Conservation (phyloP, 1,140 invertebrate species). For the Cherax destructor region DNA sequence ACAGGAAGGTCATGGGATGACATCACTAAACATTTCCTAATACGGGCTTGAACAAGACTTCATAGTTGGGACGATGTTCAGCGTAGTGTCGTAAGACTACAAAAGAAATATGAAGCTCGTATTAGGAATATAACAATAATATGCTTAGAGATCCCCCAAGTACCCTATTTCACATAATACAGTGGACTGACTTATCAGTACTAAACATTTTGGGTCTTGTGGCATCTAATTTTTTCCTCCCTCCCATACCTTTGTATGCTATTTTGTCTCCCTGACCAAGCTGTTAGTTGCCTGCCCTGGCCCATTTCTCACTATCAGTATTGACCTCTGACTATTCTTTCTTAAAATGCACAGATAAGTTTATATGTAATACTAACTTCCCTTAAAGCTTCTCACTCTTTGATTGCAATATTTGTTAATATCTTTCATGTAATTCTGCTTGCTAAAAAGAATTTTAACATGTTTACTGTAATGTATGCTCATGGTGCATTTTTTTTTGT, state of each 20-base stretch:
- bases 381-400: slow-evolving; percentile 26
- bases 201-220: not conserved
- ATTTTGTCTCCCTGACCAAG: slow-evolving; percentile 61
- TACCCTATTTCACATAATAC: slow-evolving; percentile 14
- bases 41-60: slow-evolving; percentile 26
- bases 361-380: not conserved
- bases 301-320: slow-evolving; percentile 29
- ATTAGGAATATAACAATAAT: slow-evolving; percentile 42
- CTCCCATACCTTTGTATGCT: slow-evolving; percentile 4
- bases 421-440: not conserved
- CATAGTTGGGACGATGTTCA: not conserved
- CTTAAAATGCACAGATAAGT: not conserved
- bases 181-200: slow-evolving; percentile 27
- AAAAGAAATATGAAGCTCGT: not conserved
- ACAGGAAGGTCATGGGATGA: slow-evolving; percentile 63
- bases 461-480: not conserved
- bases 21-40: slow-evolving; percentile 49
- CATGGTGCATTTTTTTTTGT: not conserved
- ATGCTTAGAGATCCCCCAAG: not conserved
- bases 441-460: not conserved
- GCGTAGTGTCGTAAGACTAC: not conserved
- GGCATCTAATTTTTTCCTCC: not conserved
- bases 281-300: slow-evolving; percentile 67
- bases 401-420: not conserved
- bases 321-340: slow-evolving; percentile 37